Conservation (phyloP, 2,888 invertebrate species). For the Drosophila robusta region DNA sequence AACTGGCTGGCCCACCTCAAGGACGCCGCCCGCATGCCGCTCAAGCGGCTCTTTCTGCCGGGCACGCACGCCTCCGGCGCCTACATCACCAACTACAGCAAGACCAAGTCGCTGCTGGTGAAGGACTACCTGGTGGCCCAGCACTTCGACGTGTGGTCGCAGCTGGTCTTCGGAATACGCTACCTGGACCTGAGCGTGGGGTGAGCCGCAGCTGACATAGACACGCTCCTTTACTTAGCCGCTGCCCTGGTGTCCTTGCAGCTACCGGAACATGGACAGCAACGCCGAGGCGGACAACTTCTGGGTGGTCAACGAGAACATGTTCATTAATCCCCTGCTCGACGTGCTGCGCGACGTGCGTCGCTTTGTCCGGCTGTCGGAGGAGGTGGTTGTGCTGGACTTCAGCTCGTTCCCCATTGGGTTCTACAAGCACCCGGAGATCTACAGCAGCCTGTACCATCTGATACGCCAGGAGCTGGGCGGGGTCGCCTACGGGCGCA, state of each 20-base stretch:
- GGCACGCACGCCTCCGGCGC: conserved; percentile 88
- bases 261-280: conserved; percentile 65
- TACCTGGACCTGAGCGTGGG: conserved; percentile 93
- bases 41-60: conserved; percentile 83
- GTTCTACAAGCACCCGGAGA: conserved; percentile 83
- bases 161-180: conserved; percentile 93
- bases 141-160: conserved; percentile 92
- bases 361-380: conserved; percentile 88
- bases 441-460: conserved; percentile 86
- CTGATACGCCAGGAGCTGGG: conserved; percentile 86
- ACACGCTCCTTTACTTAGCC: too few species aligned
- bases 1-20: conserved; percentile 92
- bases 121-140: conserved; percentile 86
- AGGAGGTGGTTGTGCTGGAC: conserved; percentile 92
- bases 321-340: conserved; percentile 87
- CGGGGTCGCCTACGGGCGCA: conserved; percentile 83
- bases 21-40: conserved; percentile 72
- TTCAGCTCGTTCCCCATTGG: conserved; percentile 91
- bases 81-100: conserved; percentile 82
- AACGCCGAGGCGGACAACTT: conserved; percentile 72
- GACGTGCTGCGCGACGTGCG: conserved; percentile 89
- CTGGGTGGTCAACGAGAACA: conserved; percentile 84
- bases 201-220: conserved; percentile 85
- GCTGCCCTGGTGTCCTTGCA: conserved; percentile 8
- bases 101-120: conserved; percentile 74